phyloP scores from a whole-genome alignment of 1,140 invertebrate genomes.

The Formica exsecta region DNA sequence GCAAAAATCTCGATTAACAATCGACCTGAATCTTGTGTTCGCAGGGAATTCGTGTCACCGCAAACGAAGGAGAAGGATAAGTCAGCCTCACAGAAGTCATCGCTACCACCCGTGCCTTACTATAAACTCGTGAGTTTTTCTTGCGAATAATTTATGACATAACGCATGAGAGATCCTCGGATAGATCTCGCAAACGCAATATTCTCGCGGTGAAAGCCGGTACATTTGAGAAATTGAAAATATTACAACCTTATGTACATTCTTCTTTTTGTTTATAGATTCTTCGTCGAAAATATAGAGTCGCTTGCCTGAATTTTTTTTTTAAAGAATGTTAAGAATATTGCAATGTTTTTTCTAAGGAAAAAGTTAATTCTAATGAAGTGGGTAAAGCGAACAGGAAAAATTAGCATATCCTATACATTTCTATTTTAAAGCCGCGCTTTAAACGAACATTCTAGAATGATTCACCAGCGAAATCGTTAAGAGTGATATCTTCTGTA shows the following conservation, averaged over 20 bases:
- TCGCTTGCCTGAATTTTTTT: neutral
- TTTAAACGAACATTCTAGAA: slow-evolving; percentile 20
- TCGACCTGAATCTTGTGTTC: slow-evolving; percentile 76
- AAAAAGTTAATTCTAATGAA: neutral
- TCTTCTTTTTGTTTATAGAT: neutral
- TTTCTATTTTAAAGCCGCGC: neutral
- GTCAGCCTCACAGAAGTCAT: slow-evolving; percentile 65
- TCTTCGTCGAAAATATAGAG: neutral
- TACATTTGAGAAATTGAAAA: neutral
- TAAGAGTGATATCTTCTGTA: neutral
- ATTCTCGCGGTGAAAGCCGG: neutral
- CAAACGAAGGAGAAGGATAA: slow-evolving; percentile 83
- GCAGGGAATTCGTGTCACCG: slow-evolving; percentile 85
- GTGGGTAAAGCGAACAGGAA: neutral
- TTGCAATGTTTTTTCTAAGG: neutral
- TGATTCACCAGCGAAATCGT: neutral
- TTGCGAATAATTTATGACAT: slow-evolving; percentile 51
- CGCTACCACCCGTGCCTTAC: slow-evolving; percentile 83
- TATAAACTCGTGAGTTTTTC: slow-evolving; percentile 82
- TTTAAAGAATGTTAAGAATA: neutral
- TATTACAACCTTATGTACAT: neutral
- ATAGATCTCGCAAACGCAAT: no score
- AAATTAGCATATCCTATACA: neutral
- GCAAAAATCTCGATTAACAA: slow-evolving; percentile 26
- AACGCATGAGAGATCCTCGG: no score